These are phyloP conservation scores for Acrocephalus kingi DNA, from an alignment of 2,113 vertebrate genomes.

Conservation along the genomic window DNA sequence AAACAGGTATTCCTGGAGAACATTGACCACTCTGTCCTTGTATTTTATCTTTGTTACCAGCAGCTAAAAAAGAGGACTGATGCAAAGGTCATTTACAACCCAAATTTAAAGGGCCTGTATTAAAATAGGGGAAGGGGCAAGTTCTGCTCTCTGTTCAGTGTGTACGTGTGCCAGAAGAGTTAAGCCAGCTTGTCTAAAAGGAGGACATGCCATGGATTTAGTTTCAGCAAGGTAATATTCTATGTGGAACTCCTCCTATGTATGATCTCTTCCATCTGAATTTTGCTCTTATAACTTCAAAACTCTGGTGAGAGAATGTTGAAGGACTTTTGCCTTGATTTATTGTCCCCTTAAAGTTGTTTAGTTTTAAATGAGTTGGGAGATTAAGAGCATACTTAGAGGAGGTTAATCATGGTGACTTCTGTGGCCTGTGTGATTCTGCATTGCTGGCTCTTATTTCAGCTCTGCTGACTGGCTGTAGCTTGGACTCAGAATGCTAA, in stretches of 20 bases:
- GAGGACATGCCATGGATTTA: background rate
- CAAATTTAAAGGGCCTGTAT: background rate
- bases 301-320: background rate
- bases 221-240: background rate
- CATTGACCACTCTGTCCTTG: background rate
- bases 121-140: background rate
- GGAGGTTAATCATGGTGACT: background rate
- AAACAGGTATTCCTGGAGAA: background rate
- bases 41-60: background rate
- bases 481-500: background rate
- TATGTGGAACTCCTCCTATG: background rate
- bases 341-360: background rate
- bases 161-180: background rate
- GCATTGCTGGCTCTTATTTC: background rate
- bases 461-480: background rate
- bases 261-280: background rate
- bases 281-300: background rate
- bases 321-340: background rate
- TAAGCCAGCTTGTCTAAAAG: background rate
- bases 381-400: background rate
- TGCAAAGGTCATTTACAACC: background rate
- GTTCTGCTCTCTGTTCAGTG: background rate
- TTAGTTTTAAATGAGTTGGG: background rate
- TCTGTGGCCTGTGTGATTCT: background rate
- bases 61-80: background rate